These are phyloP conservation scores for Saccopteryx leptura DNA, from an alignment of 2,113 vertebrate species.

Conservation along the genomic window DNA sequence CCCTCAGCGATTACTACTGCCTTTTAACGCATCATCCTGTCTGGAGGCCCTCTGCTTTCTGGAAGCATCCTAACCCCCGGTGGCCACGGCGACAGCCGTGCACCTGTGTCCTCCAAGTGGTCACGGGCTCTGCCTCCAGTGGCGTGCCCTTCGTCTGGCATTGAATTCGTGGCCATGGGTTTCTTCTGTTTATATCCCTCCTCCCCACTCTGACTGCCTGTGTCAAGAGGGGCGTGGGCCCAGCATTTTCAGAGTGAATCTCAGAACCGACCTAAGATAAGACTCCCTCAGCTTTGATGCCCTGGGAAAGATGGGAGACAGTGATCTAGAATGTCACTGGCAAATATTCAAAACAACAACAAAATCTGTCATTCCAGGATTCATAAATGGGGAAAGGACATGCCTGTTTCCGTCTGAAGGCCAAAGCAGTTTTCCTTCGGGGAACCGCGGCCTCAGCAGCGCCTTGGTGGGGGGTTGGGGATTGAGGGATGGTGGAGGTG, in stretches of 20 bases:
- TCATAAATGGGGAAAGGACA: neutral
- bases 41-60: neutral
- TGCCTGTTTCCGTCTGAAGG: fast-evolving
- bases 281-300: too few species aligned
- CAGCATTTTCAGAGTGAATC: neutral
- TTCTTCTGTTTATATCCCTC: neutral
- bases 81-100: fast-evolving
- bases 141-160: fast-evolving
- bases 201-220: too few species aligned
- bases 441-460: too few species aligned
- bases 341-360: neutral
- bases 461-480: too few species aligned
- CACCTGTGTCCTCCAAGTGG: fast-evolving
- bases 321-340: fast-evolving
- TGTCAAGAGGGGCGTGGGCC: neutral
- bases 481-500: too few species aligned
- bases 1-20: too few species aligned
- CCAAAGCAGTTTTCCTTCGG: neutral
- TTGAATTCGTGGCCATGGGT: fast-evolving
- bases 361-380: neutral
- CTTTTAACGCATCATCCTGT: neutral
- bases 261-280: too few species aligned
- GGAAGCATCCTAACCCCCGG: neutral
- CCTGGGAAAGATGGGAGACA: neutral
- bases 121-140: neutral